Conservation (phyloP, 2,113 vertebrate species). For the Megaceryle maxima region DNA sequence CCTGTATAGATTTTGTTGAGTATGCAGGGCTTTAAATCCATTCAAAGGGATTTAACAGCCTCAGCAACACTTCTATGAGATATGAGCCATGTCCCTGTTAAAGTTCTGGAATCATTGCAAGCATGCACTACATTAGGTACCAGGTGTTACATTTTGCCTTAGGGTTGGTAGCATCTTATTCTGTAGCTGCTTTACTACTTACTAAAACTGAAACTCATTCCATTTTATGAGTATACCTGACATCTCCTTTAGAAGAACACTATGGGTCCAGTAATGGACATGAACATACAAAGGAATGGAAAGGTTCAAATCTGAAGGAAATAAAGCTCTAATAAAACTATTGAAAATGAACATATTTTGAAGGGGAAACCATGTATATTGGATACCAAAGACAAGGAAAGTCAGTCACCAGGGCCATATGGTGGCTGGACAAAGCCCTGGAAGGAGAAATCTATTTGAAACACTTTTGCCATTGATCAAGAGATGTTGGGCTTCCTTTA, state of each 20-base stretch:
- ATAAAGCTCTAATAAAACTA: background rate
- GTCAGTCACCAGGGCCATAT: background rate
- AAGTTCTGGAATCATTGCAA: background rate
- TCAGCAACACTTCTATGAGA: background rate
- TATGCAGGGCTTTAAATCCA: background rate
- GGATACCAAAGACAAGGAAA: background rate
- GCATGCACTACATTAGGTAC: background rate
- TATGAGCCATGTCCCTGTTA: background rate
- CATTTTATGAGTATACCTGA: background rate
- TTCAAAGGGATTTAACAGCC: background rate
- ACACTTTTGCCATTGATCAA: background rate
- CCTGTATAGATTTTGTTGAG: background rate
- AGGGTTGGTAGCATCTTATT: background rate
- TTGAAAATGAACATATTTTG: background rate
- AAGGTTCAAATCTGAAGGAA: background rate
- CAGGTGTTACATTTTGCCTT: background rate
- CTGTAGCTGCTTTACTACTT: background rate
- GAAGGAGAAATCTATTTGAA: background rate
- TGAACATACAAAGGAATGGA: background rate
- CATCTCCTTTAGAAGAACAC: background rate
- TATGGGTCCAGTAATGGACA: background rate
- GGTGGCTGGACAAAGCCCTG: background rate
- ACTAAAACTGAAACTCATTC: background rate
- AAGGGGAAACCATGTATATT: background rate
- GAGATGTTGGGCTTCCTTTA: background rate